Conservation (phyloP, 2,888 invertebrate genomes). For the Allophyes oxyacanthae region DNA sequence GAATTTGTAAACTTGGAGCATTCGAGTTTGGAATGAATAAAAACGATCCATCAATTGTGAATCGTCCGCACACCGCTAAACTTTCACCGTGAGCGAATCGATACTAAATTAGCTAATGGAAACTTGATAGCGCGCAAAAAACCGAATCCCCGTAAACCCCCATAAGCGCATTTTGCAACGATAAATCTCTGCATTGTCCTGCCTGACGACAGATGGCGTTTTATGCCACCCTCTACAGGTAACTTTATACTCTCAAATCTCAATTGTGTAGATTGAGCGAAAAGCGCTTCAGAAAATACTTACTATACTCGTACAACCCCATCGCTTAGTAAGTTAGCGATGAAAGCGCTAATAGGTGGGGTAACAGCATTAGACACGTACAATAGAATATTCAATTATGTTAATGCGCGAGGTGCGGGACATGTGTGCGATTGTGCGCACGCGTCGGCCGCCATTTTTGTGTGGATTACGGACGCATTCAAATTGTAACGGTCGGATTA, state of each 20-base stretch:
- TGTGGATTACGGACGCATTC: conserved; percentile 70
- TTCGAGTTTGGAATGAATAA: conserved; percentile 80
- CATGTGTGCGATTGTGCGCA: conserved; percentile 79
- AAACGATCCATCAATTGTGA: conserved; percentile 85
- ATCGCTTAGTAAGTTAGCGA: conserved; percentile 35
- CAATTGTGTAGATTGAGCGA: conserved; percentile 36
- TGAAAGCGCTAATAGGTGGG: conserved; percentile 58
- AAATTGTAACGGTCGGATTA: conserved; percentile 75
- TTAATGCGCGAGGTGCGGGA: conserved; percentile 69
- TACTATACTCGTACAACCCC: too few species aligned
- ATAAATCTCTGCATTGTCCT: conserved; percentile 84
- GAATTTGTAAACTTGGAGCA: conserved; percentile 76
- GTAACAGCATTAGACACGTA: conserved; percentile 82
- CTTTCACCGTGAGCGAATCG: conserved; percentile 77
- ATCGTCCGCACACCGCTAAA: conserved; percentile 70
- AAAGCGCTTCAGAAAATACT: conserved; percentile 59
- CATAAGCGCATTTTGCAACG: conserved; percentile 82
- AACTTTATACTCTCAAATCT: conserved; percentile 77
- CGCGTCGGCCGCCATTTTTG: conserved; percentile 72
- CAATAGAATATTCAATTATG: conserved; percentile 85
- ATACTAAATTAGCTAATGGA: conserved; percentile 89
- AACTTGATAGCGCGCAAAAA: conserved; percentile 88
- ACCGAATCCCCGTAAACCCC: conserved; percentile 78
- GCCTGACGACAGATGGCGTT: conserved; percentile 82
- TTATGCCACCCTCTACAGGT: conserved; percentile 76